Percentiles rank a stretch among this genome's conserved stretches.
phyloP scores from a whole-genome alignment of 2,888 invertebrate genomes.

The Diaprepes abbreviatus region DNA sequence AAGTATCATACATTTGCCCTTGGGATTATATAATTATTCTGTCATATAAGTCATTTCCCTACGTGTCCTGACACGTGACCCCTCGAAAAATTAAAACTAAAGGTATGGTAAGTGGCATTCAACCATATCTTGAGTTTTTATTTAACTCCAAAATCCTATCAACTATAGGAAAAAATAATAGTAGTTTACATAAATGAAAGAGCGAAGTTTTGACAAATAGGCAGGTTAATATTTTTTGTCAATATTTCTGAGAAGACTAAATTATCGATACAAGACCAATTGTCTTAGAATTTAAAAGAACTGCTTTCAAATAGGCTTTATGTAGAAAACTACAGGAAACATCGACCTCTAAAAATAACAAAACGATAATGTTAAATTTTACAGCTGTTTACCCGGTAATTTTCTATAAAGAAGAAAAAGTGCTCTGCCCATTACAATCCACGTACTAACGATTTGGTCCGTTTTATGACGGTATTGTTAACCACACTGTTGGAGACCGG shows the following conservation, averaged over 20 bases:
- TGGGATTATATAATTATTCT: too few relatives aligned
- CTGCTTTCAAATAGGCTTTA: slow-evolving; percentile 4
- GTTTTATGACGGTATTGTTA: slow-evolving; percentile 54
- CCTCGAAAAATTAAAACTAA: too few relatives aligned
- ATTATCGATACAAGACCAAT: neutral
- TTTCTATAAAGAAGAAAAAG: slow-evolving; percentile 34
- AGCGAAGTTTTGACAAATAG: too few relatives aligned
- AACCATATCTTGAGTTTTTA: too few relatives aligned
- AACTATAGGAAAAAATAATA: too few relatives aligned
- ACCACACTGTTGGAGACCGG: slow-evolving; percentile 55
- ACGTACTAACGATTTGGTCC: slow-evolving; percentile 46
- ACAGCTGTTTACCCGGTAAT: slow-evolving; percentile 46
- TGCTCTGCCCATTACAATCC: slow-evolving; percentile 32
- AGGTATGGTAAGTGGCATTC: too few relatives aligned
- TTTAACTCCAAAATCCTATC: too few relatives aligned
- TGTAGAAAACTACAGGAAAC: slow-evolving; percentile 16
- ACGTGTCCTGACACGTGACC: too few relatives aligned
- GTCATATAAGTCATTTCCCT: too few relatives aligned
- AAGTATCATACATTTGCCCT: too few relatives aligned
- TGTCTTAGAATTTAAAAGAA: slow-evolving; percentile 9
- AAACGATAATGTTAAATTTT: slow-evolving; percentile 46
- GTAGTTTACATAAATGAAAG: too few relatives aligned
- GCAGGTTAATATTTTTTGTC: neutral
- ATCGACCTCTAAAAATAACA: slow-evolving; percentile 35
- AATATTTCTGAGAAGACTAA: neutral